Evolutionary conservation across 2,888 invertebrate species (phyloP).

Genomic region (Mantis religiosa): DNA sequence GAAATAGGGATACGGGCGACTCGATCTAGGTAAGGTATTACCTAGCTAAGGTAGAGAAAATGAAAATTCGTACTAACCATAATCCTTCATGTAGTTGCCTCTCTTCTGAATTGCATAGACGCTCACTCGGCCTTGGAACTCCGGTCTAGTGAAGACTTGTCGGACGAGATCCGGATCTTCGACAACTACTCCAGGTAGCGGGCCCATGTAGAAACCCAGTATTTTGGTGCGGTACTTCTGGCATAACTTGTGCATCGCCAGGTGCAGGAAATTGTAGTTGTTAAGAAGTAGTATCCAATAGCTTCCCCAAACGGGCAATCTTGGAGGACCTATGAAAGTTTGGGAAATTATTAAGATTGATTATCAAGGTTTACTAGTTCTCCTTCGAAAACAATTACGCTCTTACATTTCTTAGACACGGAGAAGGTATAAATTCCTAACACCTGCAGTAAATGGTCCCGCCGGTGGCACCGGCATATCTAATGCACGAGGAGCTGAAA

Average conservation of each 20-base stretch:
- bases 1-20: too few species aligned
- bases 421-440: too few species aligned
- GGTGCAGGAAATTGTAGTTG: slow-evolving; percentile 51
- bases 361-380: too few species aligned
- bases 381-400: too few species aligned
- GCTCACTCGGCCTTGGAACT: slow-evolving; percentile 59
- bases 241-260: slow-evolving; percentile 49
- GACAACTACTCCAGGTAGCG: slow-evolving; percentile 48
- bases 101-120: slow-evolving; percentile 41
- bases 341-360: too few species aligned
- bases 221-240: slow-evolving; percentile 57
- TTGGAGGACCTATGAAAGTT: slow-evolving; percentile 53
- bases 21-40: too few species aligned
- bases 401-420: too few species aligned
- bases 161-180: slow-evolving; percentile 54
- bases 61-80: background rate
- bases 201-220: slow-evolving; percentile 56
- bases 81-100: background rate
- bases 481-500: too few species aligned
- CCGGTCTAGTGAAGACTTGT: slow-evolving; percentile 55
- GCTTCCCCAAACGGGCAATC: slow-evolving; percentile 58
- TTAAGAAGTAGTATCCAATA: slow-evolving; percentile 55
- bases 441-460: too few species aligned
- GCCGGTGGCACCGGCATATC: too few species aligned
- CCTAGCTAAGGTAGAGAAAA: too few species aligned